Percentiles rank a stretch among this genome's conserved stretches.
Conservation (phyloP, 2,888 invertebrate species). For the Clitarchus hookeri region DNA sequence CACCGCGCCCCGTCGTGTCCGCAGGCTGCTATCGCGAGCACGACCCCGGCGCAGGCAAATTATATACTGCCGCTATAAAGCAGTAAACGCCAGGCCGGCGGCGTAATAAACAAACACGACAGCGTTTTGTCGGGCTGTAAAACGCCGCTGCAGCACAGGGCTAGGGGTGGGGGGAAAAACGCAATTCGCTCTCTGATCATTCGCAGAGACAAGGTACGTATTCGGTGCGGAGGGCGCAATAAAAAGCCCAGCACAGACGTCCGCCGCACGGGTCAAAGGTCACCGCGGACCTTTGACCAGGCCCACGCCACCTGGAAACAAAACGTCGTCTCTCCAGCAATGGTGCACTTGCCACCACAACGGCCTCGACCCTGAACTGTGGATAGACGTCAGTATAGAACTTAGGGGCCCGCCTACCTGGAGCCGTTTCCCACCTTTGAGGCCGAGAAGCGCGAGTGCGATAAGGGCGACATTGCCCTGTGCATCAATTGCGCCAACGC, state of each 20-base stretch:
- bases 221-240: neutral
- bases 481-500: no score
- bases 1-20: neutral
- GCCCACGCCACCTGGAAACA: no score
- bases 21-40: no score
- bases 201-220: neutral
- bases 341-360: no score
- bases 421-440: no score
- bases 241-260: neutral
- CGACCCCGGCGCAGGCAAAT: neutral
- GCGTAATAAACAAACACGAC: neutral
- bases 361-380: no score
- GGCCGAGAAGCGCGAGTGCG: no score
- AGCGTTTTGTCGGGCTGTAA: slow-evolving; percentile 6
- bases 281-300: neutral
- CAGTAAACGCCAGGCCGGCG: neutral
- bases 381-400: no score
- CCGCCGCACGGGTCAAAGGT: neutral
- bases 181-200: neutral
- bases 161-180: no score
- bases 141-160: neutral
- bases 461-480: no score
- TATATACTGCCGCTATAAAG: neutral
- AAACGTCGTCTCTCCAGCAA: no score
- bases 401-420: no score